A percentile compares a stretch with the other conserved stretches of the same genome.
These are phyloP conservation scores for Sarcophaga subvicina DNA, from an alignment of 2,888 invertebrate genomes.

Conservation along the genomic window DNA sequence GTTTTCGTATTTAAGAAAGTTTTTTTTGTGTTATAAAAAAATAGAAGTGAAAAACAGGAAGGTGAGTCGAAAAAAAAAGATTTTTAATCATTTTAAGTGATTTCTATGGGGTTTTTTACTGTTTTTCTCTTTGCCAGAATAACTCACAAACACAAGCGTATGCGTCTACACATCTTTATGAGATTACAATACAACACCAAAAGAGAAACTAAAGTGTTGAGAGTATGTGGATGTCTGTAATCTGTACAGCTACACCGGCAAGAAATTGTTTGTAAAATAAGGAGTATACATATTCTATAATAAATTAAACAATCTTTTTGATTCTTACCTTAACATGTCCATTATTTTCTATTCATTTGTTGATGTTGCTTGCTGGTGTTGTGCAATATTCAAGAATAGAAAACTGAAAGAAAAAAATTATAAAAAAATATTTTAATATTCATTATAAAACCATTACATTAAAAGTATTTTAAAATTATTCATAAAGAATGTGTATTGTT, in stretches of 20 bases:
- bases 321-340: too few relatives aligned
- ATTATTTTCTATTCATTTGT: too few relatives aligned
- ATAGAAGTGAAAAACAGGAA: slow-evolving; percentile 27
- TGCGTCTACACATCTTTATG: neutral
- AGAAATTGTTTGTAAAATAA: neutral
- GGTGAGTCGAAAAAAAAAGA: slow-evolving; percentile 40
- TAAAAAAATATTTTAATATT: too few relatives aligned
- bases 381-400: too few relatives aligned
- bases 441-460: too few relatives aligned
- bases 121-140: slow-evolving; percentile 26
- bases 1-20: slow-evolving; percentile 32
- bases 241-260: neutral
- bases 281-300: neutral
- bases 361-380: too few relatives aligned
- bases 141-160: neutral
- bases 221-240: neutral
- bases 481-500: too few relatives aligned
- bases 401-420: too few relatives aligned
- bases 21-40: neutral
- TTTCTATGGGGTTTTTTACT: slow-evolving; percentile 21
- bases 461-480: too few relatives aligned
- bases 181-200: neutral
- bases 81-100: slow-evolving; percentile 68
- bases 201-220: slow-evolving; percentile 26
- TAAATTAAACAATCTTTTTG: slow-evolving; percentile 27